Percentiles rank a stretch among this genome's conserved stretches.
Conservation (phyloP, 2,888 invertebrate genomes). For the Euphydryas editha region DNA sequence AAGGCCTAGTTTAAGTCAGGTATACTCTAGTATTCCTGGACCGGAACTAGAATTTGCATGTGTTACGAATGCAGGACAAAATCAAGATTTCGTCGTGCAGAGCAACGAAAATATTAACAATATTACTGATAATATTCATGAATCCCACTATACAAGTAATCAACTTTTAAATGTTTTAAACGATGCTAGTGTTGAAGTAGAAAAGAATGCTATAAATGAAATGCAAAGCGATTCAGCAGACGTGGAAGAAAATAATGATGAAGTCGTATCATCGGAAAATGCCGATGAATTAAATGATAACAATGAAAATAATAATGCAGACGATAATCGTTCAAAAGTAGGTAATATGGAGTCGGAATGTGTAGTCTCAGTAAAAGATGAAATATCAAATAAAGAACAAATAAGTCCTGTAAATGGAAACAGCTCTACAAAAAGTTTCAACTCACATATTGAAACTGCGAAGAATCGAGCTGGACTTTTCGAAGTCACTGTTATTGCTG, state of each 20-base stretch:
- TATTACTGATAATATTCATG: conserved; percentile 27
- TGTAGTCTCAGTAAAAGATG: not conserved
- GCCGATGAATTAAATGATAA: not conserved
- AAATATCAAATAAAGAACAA: not conserved
- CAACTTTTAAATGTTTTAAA: conserved; percentile 36
- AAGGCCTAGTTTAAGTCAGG: conserved; percentile 75
- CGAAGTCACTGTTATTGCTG: conserved; percentile 67
- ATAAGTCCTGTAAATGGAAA: not conserved
- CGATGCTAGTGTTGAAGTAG: conserved; percentile 26
- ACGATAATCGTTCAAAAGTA: not conserved
- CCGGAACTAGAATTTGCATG: conserved; percentile 80
- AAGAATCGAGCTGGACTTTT: conserved; percentile 51
- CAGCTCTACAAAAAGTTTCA: conserved; percentile 2
- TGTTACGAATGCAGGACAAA: conserved; percentile 51
- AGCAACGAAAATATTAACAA: conserved; percentile 29
- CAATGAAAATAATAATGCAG: not conserved
- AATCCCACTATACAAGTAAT: conserved; percentile 38
- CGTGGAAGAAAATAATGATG: conserved; percentile 7
- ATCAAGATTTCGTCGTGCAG: conserved; percentile 43
- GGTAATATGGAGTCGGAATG: not conserved
- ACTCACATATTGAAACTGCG: conserved; percentile 36
- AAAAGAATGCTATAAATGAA: conserved; percentile 18
- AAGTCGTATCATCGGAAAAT: not conserved
- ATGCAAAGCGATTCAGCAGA: not conserved
- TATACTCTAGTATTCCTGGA: conserved; percentile 76